A percentile compares a stretch with the other conserved stretches of the same genome.
Conservation (phyloP, 2,888 invertebrate genomes). For the Prenolepis imparis region DNA sequence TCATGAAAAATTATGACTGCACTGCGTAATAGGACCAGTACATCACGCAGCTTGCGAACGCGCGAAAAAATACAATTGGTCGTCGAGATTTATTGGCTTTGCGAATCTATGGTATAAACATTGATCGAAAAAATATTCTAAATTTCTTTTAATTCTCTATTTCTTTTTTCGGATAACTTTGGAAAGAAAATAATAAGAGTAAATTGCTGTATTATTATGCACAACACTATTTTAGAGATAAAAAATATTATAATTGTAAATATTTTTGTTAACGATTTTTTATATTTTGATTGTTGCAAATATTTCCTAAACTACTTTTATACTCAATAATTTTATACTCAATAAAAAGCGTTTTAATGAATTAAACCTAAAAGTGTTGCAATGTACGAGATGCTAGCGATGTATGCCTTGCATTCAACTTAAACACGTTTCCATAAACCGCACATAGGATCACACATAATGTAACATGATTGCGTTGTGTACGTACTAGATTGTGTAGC, state of each 20-base stretch:
- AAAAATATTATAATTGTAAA: neutral
- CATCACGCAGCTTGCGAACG: constrained; percentile 67
- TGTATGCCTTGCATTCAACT: constrained; percentile 33
- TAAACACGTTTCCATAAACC: constrained; percentile 35
- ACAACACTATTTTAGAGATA: neutral
- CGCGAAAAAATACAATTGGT: constrained; percentile 71
- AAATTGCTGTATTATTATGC: neutral
- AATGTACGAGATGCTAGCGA: neutral
- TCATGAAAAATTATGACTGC: constrained; percentile 72
- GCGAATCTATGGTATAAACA: constrained; percentile 24
- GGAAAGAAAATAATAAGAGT: neutral
- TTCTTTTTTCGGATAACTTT: neutral
- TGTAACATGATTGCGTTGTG: constrained; percentile 83
- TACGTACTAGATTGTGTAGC: constrained; percentile 68
- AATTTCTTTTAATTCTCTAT: neutral
- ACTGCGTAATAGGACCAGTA: constrained; percentile 67
- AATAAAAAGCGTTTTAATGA: neutral
- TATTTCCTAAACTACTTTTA: neutral
- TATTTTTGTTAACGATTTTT: neutral
- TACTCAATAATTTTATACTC: neutral
- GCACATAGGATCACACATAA: constrained; percentile 78
- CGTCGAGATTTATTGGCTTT: constrained; percentile 64
- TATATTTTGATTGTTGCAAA: neutral
- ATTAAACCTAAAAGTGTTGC: neutral
- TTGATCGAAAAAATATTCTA: constrained; percentile 51